Evolutionary conservation across 2,888 invertebrate species (phyloP), one percentile per base, ranked within the genome.

Genomic region (Mystacides longicornis): DNA sequence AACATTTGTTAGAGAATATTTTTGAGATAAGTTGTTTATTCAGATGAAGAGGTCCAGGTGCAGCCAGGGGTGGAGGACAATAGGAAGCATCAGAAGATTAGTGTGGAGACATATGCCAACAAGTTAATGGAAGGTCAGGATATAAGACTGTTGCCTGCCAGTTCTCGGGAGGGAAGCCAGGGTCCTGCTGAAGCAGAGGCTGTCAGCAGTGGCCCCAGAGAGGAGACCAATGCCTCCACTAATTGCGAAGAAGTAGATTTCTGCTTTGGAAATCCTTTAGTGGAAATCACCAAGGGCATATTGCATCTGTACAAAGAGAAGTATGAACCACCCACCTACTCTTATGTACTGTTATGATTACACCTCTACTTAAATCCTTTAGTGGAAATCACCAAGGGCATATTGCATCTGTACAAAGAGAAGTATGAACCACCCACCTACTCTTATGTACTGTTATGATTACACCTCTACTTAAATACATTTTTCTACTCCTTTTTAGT

Each of bases 291-390:
- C 0, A 93, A 94, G 70, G 99, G 99, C 37, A 87, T 99, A 48
- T 76, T 99, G 56, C 99, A 99, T 79, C 78, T 99, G 19, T 98
- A 94, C 70, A 98, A 97, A 70, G 95, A 97, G 71, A 93, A 95
- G 96, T 96, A 74, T 74, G 82, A 73, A 31, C 14, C 14, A 14
- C n/a, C n/a, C n/a, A n/a, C n/a, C n/a, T n/a, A n/a, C n/a, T n/a
- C n/a, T n/a, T n/a, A n/a, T n/a, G 7, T 31, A 31, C 31, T 31
- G 31, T 31, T 31, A 9, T 31, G 31, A 9, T 31, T 7, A 9
- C 14, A 31, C 31, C 14, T 31, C 31, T 31, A 7, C 14, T 31
- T 14, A 31, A 99, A 99, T 77, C 98, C 97, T 1, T 86, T 89
- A 65, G 93, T 98, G 1, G 98, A 99, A 74, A 87, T 94, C 31